Evolutionary conservation across 2,797 vertebrate genomes (phyloP).

Genomic region (Gambusia yucatana): DNA sequence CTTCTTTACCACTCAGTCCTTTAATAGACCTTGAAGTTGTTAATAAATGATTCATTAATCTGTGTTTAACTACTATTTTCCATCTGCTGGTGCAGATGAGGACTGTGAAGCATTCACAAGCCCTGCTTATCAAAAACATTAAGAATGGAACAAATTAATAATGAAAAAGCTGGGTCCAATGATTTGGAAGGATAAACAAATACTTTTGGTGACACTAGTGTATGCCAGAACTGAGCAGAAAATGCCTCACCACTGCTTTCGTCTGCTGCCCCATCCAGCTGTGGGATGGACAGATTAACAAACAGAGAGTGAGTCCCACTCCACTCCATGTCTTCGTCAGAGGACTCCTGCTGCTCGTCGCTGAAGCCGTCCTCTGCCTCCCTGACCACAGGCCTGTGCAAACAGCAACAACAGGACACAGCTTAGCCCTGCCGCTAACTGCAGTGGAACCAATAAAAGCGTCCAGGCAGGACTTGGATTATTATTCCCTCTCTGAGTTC

Average conservation of each 20-base stretch:
- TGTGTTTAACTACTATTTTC: not conserved
- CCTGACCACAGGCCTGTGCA: conserved; percentile 71
- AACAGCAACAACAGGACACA: not conserved
- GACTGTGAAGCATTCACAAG: too few relatives aligned
- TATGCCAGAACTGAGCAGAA: not conserved
- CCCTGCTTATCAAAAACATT: not conserved
- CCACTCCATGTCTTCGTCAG: conserved; percentile 97
- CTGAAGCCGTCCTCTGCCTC: conserved; percentile 84
- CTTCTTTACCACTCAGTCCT: not conserved
- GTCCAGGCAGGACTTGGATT: not conserved
- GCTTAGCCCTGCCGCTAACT: not conserved
- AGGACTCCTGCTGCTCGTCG: conserved; percentile 89
- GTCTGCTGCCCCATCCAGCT: conserved; percentile 96
- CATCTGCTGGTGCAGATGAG: too few relatives aligned
- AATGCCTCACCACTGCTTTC: conserved; percentile 91
- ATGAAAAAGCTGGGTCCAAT: not conserved
- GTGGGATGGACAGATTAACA: conserved; percentile 92
- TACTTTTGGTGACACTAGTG: not conserved
- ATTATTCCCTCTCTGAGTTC: conserved; percentile 1
- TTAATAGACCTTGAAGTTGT: not conserved
- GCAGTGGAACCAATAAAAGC: not conserved
- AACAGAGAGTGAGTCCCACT: conserved; percentile 86
- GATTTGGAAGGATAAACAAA: not conserved
- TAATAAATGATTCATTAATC: not conserved
- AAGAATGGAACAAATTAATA: not conserved